Evolutionary conservation across 2,888 invertebrate genomes (phyloP).

Genomic region (Mythimna impura): DNA sequence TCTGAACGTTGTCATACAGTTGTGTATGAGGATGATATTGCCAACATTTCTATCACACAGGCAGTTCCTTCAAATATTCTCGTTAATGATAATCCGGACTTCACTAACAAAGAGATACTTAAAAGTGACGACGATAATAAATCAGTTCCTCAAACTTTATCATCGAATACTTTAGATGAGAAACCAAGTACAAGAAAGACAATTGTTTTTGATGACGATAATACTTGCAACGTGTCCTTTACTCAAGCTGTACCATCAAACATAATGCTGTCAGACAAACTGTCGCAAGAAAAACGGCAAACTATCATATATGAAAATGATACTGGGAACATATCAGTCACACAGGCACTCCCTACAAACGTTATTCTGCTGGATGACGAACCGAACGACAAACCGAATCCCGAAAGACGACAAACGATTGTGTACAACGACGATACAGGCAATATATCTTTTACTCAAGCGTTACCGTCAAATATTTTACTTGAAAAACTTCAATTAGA

Average conservation of each 20-base stretch:
- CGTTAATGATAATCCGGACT: neutral
- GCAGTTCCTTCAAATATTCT: conserved; percentile 56
- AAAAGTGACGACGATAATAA: conserved; percentile 63
- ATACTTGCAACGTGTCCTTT: conserved; percentile 64
- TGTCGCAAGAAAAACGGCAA: conserved; percentile 41
- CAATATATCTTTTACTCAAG: conserved; percentile 50
- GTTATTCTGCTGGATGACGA: conserved; percentile 29
- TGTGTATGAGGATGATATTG: conserved; percentile 32
- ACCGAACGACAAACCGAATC: neutral
- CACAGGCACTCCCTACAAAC: conserved; percentile 60
- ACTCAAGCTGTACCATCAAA: conserved; percentile 61
- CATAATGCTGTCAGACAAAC: conserved; percentile 24
- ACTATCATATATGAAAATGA: conserved; percentile 60
- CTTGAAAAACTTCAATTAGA: neutral
- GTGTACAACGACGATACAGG: conserved; percentile 28
- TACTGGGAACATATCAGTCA: conserved; percentile 60
- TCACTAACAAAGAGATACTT: conserved; percentile 15
- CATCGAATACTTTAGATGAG: conserved; percentile 54
- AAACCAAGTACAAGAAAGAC: conserved; percentile 50
- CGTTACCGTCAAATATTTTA: conserved; percentile 48
- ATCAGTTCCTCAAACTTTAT: conserved; percentile 70
- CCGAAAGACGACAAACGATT: conserved; percentile 20
- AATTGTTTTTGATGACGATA: conserved; percentile 60
- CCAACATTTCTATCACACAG: conserved; percentile 58
- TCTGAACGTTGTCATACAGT: conserved; percentile 27